These are phyloP conservation scores for Maniola jurtina DNA, from an alignment of 1,140 invertebrate genomes.

Conservation along the genomic window DNA sequence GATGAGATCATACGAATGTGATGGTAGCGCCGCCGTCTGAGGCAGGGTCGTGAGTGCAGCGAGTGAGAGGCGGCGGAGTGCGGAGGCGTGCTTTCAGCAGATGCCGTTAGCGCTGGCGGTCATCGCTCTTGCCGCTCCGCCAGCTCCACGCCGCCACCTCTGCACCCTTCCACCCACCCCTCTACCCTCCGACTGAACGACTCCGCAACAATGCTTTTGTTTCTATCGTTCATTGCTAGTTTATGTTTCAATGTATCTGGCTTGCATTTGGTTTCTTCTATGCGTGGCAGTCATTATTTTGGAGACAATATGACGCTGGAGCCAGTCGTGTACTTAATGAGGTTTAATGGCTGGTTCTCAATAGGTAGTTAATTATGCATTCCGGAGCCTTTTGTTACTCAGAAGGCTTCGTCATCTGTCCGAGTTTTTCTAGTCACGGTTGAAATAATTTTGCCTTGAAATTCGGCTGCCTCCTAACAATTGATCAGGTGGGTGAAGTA, in stretches of 20 bases:
- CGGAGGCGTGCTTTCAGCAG: conserved; percentile 41
- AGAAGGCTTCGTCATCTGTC: not conserved
- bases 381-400: not conserved
- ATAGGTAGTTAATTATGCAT: not conserved
- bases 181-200: conserved; percentile 12
- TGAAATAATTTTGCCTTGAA: not conserved
- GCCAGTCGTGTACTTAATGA: not conserved
- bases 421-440: not conserved
- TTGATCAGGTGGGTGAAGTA: not conserved
- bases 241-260: too few relatives aligned
- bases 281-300: too few relatives aligned
- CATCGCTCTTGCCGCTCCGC: conserved; percentile 66
- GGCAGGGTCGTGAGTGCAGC: conserved; percentile 29
- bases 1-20: too few relatives aligned
- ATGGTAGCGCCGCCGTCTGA: too few relatives aligned
- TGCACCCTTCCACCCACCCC: conserved; percentile 31
- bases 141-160: conserved; percentile 50
- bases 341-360: not conserved
- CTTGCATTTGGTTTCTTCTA: too few relatives aligned
- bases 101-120: conserved; percentile 59
- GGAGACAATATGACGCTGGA: conserved; percentile 4
- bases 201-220: conserved; percentile 5
- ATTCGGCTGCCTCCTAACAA: not conserved
- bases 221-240: not conserved
- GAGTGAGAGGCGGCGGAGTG: conserved; percentile 33